phyloP scores from a whole-genome alignment of 2,797 vertebrate species.

The Australoheros facetus region DNA sequence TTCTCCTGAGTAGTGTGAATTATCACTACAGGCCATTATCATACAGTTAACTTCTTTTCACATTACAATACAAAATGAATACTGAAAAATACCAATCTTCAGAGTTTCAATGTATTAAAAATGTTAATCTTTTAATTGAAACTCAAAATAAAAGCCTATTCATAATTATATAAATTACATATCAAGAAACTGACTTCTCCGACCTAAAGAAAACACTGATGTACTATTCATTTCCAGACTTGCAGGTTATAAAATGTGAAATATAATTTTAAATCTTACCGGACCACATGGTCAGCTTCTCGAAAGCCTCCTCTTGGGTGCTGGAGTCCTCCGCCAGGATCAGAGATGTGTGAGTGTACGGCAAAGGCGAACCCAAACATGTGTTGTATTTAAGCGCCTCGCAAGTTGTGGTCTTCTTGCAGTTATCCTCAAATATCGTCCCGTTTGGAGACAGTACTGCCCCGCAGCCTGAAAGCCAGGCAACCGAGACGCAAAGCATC shows the following conservation, averaged over 20 bases:
- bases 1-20: not conserved
- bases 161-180: not conserved
- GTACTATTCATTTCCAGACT: not conserved
- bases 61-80: not conserved
- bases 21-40: slow-evolving; percentile 13
- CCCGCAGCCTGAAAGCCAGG: slow-evolving; percentile 42
- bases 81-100: not conserved
- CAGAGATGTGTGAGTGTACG: slow-evolving; percentile 91
- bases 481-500: slow-evolving; percentile 76
- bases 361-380: slow-evolving; percentile 90
- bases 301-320: slow-evolving; percentile 90
- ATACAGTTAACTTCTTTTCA: slow-evolving; percentile 34
- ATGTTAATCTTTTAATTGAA: not conserved
- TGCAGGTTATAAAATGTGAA: not conserved
- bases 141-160: not conserved
- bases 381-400: slow-evolving; percentile 87
- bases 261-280: slow-evolving; percentile 79
- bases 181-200: not conserved
- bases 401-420: slow-evolving; percentile 88
- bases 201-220: not conserved
- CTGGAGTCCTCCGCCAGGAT: slow-evolving; percentile 89
- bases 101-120: not conserved
- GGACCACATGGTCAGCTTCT: slow-evolving; percentile 94
- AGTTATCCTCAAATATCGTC: slow-evolving; percentile 80
- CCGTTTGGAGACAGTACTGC: slow-evolving; percentile 76